These are phyloP conservation scores for Zosterops pallidus DNA, from an alignment of 2,113 vertebrate genomes.

Conservation along the genomic window DNA sequence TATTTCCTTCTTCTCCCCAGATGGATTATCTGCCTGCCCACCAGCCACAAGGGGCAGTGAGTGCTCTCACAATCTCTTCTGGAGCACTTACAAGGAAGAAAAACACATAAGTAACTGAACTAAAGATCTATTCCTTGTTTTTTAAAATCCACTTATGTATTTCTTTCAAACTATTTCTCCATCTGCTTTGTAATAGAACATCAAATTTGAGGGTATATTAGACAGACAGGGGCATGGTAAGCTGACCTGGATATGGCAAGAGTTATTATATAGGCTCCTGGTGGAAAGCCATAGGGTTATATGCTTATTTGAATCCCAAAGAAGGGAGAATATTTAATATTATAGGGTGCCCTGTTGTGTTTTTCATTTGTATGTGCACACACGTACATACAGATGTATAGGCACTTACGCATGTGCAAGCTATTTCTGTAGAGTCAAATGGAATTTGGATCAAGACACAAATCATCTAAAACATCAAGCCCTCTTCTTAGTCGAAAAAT, in stretches of 20 bases:
- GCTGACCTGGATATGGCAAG: not conserved
- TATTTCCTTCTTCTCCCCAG: not conserved
- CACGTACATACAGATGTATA: accelerated
- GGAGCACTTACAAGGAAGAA: not conserved
- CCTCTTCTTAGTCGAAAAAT: constrained; percentile 5
- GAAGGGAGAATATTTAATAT: not conserved
- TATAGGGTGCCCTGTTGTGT: not conserved
- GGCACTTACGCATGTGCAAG: not conserved
- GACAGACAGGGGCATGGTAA: not conserved
- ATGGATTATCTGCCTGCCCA: not conserved
- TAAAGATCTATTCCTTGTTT: not conserved
- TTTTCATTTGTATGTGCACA: not conserved
- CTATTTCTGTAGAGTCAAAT: not conserved
- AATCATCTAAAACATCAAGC: not conserved
- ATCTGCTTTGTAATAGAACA: not conserved
- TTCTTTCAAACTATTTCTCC: not conserved
- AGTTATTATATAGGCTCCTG: not conserved
- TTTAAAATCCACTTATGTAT: accelerated
- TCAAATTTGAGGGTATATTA: not conserved
- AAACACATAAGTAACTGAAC: not conserved
- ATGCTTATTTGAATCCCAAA: not conserved
- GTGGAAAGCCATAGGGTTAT: not conserved
- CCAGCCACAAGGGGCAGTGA: not conserved
- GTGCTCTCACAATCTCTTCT: not conserved
- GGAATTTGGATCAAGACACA: constrained; percentile 21